These are phyloP conservation scores for Scyliorhinus canicula DNA, from an alignment of 2,797 vertebrate genomes.

Conservation along the genomic window DNA sequence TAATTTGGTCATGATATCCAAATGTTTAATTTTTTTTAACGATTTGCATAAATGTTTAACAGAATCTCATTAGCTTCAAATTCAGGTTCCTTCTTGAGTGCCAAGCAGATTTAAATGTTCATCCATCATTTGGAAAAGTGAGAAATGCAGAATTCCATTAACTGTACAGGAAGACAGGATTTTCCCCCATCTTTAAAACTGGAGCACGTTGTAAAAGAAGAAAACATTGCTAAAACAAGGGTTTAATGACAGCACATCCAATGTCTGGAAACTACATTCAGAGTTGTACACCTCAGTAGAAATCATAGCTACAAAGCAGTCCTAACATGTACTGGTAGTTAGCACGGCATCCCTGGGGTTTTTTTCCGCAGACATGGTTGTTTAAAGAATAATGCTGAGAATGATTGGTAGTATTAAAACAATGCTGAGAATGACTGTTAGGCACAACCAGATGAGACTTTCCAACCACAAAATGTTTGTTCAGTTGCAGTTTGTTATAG, in stretches of 20 bases:
- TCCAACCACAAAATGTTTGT: neutral
- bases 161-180: neutral
- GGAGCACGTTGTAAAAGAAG: neutral
- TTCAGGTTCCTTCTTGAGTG: neutral
- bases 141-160: constrained; percentile 4
- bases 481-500: neutral
- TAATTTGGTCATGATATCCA: constrained; percentile 7
- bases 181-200: neutral
- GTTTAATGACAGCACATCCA: constrained; percentile 1
- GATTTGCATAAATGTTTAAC: constrained; percentile 13
- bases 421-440: neutral
- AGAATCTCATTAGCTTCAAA: constrained; percentile 8
- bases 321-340: neutral
- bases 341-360: neutral
- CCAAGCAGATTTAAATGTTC: neutral
- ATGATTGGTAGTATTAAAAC: neutral
- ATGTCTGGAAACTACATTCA: neutral
- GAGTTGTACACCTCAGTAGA: neutral
- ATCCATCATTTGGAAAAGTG: constrained; percentile 24
- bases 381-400: neutral
- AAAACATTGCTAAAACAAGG: neutral
- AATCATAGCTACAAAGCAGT: neutral
- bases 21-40: constrained; percentile 25
- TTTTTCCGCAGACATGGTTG: neutral
- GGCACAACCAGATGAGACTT: neutral